These are phyloP conservation scores for Leptinotarsa tumamoca DNA, from an alignment of 2,888 invertebrate species.

Conservation along the genomic window DNA sequence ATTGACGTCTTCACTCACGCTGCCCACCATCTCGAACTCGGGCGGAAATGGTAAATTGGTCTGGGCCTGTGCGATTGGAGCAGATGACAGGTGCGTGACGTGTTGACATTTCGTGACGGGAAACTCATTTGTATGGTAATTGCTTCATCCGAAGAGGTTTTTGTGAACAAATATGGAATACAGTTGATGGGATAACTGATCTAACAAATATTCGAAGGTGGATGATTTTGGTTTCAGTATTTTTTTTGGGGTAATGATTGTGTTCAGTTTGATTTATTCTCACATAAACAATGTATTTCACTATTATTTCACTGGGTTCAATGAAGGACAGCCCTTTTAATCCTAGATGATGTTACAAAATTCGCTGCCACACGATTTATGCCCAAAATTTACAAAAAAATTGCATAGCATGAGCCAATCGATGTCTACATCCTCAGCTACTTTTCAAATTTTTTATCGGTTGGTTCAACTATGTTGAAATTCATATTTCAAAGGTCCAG, in stretches of 20 bases:
- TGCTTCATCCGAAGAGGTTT: not conserved
- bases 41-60: conserved; percentile 15
- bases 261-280: too few relatives aligned
- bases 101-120: not conserved
- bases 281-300: too few relatives aligned
- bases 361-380: too few relatives aligned
- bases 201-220: not conserved
- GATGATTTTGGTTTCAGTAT: not conserved
- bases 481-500: too few relatives aligned
- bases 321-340: too few relatives aligned
- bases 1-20: conserved; percentile 45
- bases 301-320: too few relatives aligned
- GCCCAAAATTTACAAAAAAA: too few relatives aligned
- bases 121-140: not conserved
- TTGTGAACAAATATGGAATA: not conserved
- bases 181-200: not conserved
- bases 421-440: too few relatives aligned
- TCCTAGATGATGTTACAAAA: too few relatives aligned
- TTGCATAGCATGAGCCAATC: too few relatives aligned
- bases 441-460: too few relatives aligned
- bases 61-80: not conserved
- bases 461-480: too few relatives aligned
- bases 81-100: conserved; percentile 20
- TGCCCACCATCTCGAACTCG: conserved; percentile 3
- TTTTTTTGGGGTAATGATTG: not conserved